Evolutionary conservation across 2,888 invertebrate genomes (phyloP), one percentile per base, ranked within the genome.

Genomic region (Clusia tigrina): DNA sequence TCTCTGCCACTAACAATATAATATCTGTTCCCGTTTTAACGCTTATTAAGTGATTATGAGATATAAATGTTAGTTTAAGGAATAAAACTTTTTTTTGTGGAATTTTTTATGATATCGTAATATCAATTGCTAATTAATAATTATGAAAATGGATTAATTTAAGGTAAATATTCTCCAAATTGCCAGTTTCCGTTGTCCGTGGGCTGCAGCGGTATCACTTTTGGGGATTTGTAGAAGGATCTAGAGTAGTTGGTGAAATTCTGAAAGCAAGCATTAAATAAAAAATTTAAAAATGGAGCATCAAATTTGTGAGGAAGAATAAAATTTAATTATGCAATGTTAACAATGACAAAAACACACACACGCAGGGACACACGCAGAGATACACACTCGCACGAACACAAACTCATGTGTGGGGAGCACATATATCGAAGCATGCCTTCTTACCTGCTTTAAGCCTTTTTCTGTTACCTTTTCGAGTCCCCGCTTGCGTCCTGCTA

Each of bases 141-240:
- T 25, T 48, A 53, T 25, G 15, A 17, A 12, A 12, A 23, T 20
- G 20, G 20, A 2, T 56, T n/a, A 46, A 46, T 61, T 74, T 60
- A 80, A 15, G 81, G 81, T 42, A 81, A 60, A 70, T 81, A 81
- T 65, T 76, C 74, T 18, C 76, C 74, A 57, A 76, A 73, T 58
- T 77, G 69, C 75, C 71, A 71, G 15, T 71, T 63, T 54, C 62
- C 64, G 2, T 32, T 63, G 25, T 64, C 68, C 0, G 63, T 62
- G 18, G 73, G 71, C 2, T 69, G n/a, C n/a, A n/a, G 71, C 10
- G 76, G 71, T 32, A 73, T 55, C 2, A 74, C 66, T 42, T 78
- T 76, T 0, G 74, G 68, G 2, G 65, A 69, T 26, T 71, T 77
- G 57, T 76, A 80, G 10, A 79, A 58, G 10, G 70, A 67, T 64